A percentile compares a stretch with the other conserved stretches of the same genome.
Evolutionary conservation across 2,113 vertebrate genomes (phyloP).

Genomic region (Xenopus laevis): DNA sequence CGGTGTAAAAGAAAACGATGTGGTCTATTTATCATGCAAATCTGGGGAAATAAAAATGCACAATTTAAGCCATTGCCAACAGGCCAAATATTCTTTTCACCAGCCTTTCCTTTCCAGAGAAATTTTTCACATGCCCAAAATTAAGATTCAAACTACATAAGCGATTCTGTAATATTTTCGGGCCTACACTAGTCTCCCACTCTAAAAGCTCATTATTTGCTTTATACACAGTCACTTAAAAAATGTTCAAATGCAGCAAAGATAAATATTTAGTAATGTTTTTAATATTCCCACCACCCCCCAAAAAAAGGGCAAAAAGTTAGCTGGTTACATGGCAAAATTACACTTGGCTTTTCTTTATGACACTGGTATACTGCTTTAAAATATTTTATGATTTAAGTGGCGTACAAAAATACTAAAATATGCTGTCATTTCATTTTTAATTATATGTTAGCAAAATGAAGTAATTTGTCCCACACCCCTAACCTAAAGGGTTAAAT

Average conservation of each 20-base stretch:
- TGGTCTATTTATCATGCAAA: neutral
- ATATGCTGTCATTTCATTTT: slow-evolving; percentile 2
- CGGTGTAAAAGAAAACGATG: neutral
- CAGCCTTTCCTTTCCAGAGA: neutral
- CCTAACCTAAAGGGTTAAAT: slow-evolving; percentile 21
- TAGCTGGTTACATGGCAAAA: no score
- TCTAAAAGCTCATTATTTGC: no score
- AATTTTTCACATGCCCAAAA: neutral
- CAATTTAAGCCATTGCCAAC: neutral
- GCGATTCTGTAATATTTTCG: neutral
- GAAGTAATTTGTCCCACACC: neutral
- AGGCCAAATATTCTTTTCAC: no score
- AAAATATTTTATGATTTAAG: neutral
- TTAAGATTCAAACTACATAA: neutral
- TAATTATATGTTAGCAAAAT: slow-evolving; percentile 24
- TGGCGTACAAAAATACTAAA: neutral
- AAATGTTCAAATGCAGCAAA: no score
- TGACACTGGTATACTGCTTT: neutral
- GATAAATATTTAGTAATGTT: no score
- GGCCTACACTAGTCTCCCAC: slow-evolving; percentile 4
- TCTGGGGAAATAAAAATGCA: neutral
- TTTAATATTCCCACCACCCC: no score
- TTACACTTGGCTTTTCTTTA: no score
- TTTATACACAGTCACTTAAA: no score
- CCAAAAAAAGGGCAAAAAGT: no score